Percentiles rank a stretch among this genome's conserved stretches.
Evolutionary conservation across 2,888 invertebrate species (phyloP).

Genomic region (Macrostomum cliftonense): DNA sequence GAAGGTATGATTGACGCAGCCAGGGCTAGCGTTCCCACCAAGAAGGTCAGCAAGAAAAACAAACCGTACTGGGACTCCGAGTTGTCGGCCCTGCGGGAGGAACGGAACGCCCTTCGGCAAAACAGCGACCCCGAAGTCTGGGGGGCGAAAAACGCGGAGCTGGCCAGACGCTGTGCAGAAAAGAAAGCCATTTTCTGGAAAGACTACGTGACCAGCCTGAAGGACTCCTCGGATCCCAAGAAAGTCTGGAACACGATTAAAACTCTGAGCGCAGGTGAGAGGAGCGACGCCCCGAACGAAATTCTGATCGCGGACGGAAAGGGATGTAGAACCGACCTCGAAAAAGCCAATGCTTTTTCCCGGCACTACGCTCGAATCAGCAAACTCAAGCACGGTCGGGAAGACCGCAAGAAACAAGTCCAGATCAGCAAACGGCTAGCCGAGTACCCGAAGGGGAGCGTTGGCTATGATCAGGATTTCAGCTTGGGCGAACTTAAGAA

Average conservation of each 20-base stretch:
- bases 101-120: slow-evolving; percentile 1
- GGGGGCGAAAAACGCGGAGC: neutral
- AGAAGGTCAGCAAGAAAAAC: slow-evolving; percentile 1
- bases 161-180: neutral
- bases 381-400: no score
- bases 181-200: neutral
- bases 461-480: no score
- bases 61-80: slow-evolving; percentile 1
- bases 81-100: neutral
- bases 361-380: no score
- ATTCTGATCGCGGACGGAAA: neutral
- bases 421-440: no score
- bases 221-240: no score
- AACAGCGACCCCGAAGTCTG: neutral
- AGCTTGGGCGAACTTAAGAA: no score
- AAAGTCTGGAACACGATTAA: slow-evolving; percentile 2
- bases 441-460: no score
- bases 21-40: neutral
- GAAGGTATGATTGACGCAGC: slow-evolving; percentile 1
- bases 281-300: neutral
- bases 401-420: no score
- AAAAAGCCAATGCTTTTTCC: no score
- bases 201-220: no score
- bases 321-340: no score
- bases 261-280: neutral